Conservation (phyloP, 2,888 invertebrate genomes). For the Parnassius smintheus region DNA sequence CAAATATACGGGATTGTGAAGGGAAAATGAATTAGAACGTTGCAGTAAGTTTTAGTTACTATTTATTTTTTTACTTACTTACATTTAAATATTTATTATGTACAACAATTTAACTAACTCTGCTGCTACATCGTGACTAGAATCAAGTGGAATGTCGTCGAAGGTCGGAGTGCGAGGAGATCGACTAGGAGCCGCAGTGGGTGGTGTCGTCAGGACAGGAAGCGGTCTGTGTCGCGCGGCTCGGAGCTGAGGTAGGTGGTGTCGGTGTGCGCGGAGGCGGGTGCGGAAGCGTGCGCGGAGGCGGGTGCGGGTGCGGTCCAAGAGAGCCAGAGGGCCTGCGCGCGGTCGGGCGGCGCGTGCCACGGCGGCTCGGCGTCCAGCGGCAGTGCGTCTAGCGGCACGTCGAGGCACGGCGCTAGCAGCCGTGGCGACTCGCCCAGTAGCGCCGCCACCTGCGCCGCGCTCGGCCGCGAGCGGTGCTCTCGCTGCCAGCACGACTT, state of each 20-base stretch:
- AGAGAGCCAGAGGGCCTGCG: constrained; percentile 52
- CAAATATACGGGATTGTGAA: too few species aligned
- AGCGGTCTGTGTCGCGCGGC: constrained; percentile 48
- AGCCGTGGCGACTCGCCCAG: constrained; percentile 89
- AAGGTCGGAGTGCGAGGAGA: not conserved
- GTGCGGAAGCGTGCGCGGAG: constrained; percentile 42
- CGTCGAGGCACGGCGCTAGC: constrained; percentile 89
- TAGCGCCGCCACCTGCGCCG: constrained; percentile 90
- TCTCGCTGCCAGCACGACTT: constrained; percentile 90
- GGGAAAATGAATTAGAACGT: too few species aligned
- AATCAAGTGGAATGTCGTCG: constrained; percentile 54
- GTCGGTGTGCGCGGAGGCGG: constrained; percentile 55
- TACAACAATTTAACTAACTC: not conserved
- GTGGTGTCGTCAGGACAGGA: constrained; percentile 36
- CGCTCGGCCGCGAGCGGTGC: constrained; percentile 85
- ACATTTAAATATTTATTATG: constrained; percentile 5
- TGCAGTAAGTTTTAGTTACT: too few species aligned
- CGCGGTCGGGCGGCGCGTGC: constrained; percentile 45
- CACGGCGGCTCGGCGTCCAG: constrained; percentile 75
- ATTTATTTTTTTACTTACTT: not conserved
- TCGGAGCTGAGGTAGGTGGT: constrained; percentile 64
- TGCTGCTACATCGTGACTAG: constrained; percentile 14
- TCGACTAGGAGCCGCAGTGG: constrained; percentile 75
- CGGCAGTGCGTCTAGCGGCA: constrained; percentile 87
- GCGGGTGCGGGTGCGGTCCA: constrained; percentile 51